These are phyloP conservation scores for Excalfactoria chinensis DNA, from an alignment of 2,113 vertebrate species.

Conservation along the genomic window DNA sequence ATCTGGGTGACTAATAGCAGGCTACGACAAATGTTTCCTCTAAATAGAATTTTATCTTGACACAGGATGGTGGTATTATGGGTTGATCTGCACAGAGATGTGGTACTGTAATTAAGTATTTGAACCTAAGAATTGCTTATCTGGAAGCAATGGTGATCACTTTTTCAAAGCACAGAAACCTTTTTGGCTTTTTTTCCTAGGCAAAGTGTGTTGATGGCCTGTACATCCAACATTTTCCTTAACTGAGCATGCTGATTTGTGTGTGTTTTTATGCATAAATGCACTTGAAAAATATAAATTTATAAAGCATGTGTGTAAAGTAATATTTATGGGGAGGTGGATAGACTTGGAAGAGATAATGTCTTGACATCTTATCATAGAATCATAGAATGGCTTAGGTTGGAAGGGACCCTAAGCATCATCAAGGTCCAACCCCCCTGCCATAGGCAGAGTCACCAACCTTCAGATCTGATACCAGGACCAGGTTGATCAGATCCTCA, in stretches of 20 bases:
- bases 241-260: neutral
- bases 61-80: neutral
- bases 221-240: accelerated
- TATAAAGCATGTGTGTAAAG: neutral
- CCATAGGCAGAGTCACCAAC: too few species aligned
- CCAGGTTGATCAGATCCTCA: too few species aligned
- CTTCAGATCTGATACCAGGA: too few species aligned
- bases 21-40: neutral
- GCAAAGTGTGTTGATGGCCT: neutral
- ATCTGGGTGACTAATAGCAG: neutral
- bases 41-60: neutral
- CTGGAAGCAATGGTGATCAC: neutral
- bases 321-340: accelerated
- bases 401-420: too few species aligned
- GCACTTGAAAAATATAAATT: neutral
- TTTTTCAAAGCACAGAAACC: neutral
- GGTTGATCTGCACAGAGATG: neutral
- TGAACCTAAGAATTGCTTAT: neutral
- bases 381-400: too few species aligned
- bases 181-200: neutral
- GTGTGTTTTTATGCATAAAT: neutral
- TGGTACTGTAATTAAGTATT: neutral
- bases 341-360: neutral
- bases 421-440: too few species aligned
- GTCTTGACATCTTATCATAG: neutral